Evolutionary conservation across 2,797 vertebrate species (phyloP).

Genomic region (Podargus strigoides): DNA sequence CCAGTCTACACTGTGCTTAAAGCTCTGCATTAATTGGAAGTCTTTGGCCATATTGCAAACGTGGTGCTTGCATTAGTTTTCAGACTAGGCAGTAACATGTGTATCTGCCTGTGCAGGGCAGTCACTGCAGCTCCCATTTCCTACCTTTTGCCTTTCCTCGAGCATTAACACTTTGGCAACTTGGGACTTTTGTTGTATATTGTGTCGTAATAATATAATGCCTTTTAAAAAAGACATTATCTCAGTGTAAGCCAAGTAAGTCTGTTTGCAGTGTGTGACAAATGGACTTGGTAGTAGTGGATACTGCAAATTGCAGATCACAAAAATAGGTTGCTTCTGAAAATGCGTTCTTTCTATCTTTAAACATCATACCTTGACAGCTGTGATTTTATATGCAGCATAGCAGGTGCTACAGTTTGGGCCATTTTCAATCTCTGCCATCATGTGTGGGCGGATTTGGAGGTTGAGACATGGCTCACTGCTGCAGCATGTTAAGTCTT

Average conservation of each 20-base stretch:
- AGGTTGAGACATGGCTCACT: background rate
- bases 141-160: background rate
- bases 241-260: background rate
- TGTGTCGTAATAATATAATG: accelerated
- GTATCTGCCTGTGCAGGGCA: background rate
- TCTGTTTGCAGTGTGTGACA: background rate
- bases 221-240: background rate
- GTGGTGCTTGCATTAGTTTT: background rate
- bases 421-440: background rate
- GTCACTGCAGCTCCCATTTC: background rate
- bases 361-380: background rate
- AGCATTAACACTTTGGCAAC: background rate
- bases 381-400: background rate
- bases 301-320: background rate
- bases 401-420: background rate
- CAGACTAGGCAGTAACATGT: background rate
- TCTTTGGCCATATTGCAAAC: background rate
- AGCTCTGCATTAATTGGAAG: background rate
- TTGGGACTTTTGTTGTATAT: background rate
- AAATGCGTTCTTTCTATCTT: background rate
- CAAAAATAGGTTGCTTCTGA: background rate
- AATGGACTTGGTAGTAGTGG: background rate
- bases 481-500: background rate
- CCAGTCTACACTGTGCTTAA: background rate
- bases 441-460: background rate